phyloP scores from a whole-genome alignment of 2,888 invertebrate species.

The Philopedon plagiatum region DNA sequence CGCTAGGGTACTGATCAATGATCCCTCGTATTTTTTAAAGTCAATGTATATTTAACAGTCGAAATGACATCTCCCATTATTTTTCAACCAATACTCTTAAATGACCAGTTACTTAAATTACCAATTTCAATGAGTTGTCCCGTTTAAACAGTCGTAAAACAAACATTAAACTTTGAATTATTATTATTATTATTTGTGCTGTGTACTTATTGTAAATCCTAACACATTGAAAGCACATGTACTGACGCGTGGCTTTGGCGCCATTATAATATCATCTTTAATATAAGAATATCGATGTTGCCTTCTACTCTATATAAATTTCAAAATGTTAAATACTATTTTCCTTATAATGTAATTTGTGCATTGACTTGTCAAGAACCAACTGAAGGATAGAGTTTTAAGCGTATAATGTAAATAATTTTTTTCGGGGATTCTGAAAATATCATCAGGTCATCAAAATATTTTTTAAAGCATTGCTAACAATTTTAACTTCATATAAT shows the following conservation, averaged over 20 bases:
- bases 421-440: neutral
- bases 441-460: too few relatives aligned
- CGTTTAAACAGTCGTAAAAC: neutral
- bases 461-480: too few relatives aligned
- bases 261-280: constrained; percentile 63
- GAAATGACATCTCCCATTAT: too few relatives aligned
- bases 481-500: too few relatives aligned
- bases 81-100: neutral
- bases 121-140: neutral
- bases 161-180: neutral
- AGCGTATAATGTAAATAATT: constrained; percentile 48
- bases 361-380: constrained; percentile 65
- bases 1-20: too few relatives aligned
- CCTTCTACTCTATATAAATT: constrained; percentile 65
- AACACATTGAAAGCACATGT: constrained; percentile 70
- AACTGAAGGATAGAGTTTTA: constrained; percentile 54
- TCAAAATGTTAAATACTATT: constrained; percentile 63
- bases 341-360: constrained; percentile 64
- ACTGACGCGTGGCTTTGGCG: constrained; percentile 59
- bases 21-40: too few relatives aligned
- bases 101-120: neutral
- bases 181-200: constrained; percentile 46
- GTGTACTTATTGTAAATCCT: constrained; percentile 60
- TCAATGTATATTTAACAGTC: too few relatives aligned
- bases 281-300: constrained; percentile 68